These are phyloP conservation scores for Carabus problematicus DNA, from an alignment of 2,888 invertebrate genomes.

Conservation along the genomic window DNA sequence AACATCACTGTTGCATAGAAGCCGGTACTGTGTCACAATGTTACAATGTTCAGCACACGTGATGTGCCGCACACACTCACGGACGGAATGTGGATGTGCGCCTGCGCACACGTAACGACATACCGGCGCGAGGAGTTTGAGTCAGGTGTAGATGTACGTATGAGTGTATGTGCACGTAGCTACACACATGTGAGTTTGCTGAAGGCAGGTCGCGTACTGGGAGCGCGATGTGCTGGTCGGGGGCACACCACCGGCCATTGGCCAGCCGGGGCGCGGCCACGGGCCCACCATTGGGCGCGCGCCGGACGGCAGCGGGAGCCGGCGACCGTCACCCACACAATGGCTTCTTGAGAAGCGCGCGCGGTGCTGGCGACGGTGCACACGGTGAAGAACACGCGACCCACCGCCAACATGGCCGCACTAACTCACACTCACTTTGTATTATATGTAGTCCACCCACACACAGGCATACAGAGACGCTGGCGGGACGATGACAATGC, in stretches of 20 bases:
- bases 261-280: slow-evolving; percentile 40
- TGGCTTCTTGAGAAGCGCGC: slow-evolving; percentile 40
- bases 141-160: slow-evolving; percentile 10
- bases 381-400: slow-evolving; percentile 23
- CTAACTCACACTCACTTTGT: slow-evolving; percentile 13
- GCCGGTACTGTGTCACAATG: no score
- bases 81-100: no score
- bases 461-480: slow-evolving; percentile 17
- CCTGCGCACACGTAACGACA: no score
- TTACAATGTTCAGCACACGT: no score
- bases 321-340: slow-evolving; percentile 39
- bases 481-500: neutral
- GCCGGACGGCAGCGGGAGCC: slow-evolving; percentile 33
- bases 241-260: slow-evolving; percentile 42
- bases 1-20: no score
- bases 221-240: slow-evolving; percentile 10
- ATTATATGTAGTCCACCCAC: slow-evolving; percentile 8
- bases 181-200: slow-evolving; percentile 5
- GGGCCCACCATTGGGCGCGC: slow-evolving; percentile 38
- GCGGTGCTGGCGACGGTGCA: slow-evolving; percentile 7
- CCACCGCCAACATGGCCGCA: slow-evolving; percentile 39
- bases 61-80: no score
- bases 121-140: neutral
- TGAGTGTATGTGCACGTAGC: neutral
- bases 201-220: slow-evolving; percentile 21